Base-by-base conservation (phyloP, 1,140 invertebrate genomes). In the Anoplophora glabripennis region DNA sequence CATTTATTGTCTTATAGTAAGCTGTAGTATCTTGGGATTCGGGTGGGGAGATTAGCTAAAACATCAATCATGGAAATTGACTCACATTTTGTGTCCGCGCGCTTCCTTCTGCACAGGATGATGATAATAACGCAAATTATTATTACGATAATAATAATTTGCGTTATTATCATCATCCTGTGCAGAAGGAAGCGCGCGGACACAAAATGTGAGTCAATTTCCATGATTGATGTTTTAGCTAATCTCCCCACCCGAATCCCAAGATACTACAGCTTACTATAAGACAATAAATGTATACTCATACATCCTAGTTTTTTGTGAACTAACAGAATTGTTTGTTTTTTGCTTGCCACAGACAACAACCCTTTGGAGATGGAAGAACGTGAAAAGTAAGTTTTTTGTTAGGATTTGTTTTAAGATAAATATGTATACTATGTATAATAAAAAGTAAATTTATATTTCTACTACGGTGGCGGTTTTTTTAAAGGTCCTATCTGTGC, bases 1-100 rank as follows among this genome's bases (percentile, higher is more conserved):
- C n/a, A 41, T 14, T 35, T 21, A 45, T 46, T 17, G 33, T 51
- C 11, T 42, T 15, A 37, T n/a, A 14, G 44, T 7, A 53, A 21
- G 21, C 5, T 54, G 18, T 53, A 41, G 37, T 37, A 18, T 33
- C 34, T 33, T 51, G 35, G 35, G 18, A n/a, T 36, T 36, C 63
- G 57, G 69, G 51, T 65, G 14, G 64, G 48, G 57, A 63, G 49
- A 47, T 46, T 41, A 53, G 56, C 60, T 65, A 59, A 65, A 40
- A 59, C 38, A 49, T 10, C 14, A 11, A 46, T 57, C 41, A 54
- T 35, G 33, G 54, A 59, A 35, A 69, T 44, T 14, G 53, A 91
- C 90, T 92, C 80, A 93, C 90, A 93, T 87, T 93, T 93, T 70
- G 89, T 88, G 66, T 87, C 85, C 52, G 86, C 86, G 62, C 89